Base-by-base conservation (phyloP, 2,113 vertebrate species). In the Salvator merianae region DNA sequence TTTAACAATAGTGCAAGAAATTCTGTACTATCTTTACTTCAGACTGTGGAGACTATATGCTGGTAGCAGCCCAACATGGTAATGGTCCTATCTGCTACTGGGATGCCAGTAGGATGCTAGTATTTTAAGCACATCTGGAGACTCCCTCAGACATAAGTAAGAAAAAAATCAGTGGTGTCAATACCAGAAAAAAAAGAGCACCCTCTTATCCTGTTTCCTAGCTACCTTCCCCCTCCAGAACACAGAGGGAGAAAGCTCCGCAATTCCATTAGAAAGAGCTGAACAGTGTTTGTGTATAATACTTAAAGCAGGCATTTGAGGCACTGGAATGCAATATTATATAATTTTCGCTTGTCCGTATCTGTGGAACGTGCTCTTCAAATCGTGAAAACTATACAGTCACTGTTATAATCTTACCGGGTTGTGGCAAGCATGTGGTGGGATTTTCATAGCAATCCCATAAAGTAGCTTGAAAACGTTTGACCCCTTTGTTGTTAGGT, bases 381-480 rank as follows among this genome's bases (percentile, higher is more conserved):
- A 3, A 8, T 32, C 71, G 78, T 77, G 65, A 32, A 32, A 77
- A 72, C 36, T 73, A 69, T 88, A 72, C 75, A 79, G 34, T 62
- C 2, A 30, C 20, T 59, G 68, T 24, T 14, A 26, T 68, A 81
- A 32, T 80, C 20, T 22, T 76, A 38, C 30, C 74, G 12, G 34
- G 32, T 38, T 69, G 50, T 18, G 34, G 40, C 22, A 6, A n/a
- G 5, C 32, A 30, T 34, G 22, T 47, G 22, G 10, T 34, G 12
- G 40, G 26, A 4, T 80, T 70, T 82, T 43, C 63, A 1, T 2
- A 3, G 79, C 7, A 81, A 10, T 86, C 36, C 66, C 24, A 66
- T 47, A 1, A 86, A 74, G 30, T 1, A 36, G 74, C 38, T 0
- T 50, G 9, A 10, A 8, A 73, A 77, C 28, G 24, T 53, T 71